phyloP scores from a whole-genome alignment of 1,140 invertebrate genomes.

The Dendroctonus valens region DNA sequence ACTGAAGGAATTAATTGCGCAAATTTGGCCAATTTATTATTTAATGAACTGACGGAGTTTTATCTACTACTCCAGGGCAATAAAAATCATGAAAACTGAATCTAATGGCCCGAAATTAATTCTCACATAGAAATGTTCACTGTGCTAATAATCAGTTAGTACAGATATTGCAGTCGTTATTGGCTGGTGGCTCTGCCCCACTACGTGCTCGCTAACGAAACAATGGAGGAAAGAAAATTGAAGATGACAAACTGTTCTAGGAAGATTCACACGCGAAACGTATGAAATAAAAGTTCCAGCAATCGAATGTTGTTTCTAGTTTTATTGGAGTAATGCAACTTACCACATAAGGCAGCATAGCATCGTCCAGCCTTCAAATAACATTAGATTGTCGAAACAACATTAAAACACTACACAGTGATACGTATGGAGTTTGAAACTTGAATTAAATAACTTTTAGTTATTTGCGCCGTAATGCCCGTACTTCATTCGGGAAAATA shows the following conservation, averaged over 20 bases:
- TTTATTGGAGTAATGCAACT: too few relatives aligned
- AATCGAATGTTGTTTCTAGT: too few relatives aligned
- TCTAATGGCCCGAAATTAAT: conserved; percentile 10
- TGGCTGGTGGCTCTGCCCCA: conserved; percentile 11
- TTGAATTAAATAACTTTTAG: conserved; percentile 30
- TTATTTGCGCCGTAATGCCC: conserved; percentile 16
- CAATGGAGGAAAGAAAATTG: conserved; percentile 12
- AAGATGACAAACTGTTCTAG: conserved; percentile 18
- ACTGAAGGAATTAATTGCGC: too few relatives aligned
- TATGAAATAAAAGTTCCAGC: too few relatives aligned
- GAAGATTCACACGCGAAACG: not conserved
- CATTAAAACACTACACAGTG: too few relatives aligned
- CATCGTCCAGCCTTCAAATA: too few relatives aligned
- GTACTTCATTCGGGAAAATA: conserved; percentile 26
- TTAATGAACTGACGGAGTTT: too few relatives aligned
- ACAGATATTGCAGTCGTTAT: conserved; percentile 18
- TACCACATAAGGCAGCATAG: too few relatives aligned
- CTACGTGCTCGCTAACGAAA: conserved; percentile 20
- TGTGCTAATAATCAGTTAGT: conserved; percentile 11
- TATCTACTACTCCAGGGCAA: too few relatives aligned
- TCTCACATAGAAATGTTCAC: conserved; percentile 14
- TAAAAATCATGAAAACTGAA: not conserved
- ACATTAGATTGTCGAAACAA: too few relatives aligned
- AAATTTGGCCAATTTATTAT: too few relatives aligned
- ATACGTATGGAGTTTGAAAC: conserved; percentile 8